phyloP scores from a whole-genome alignment of 2,888 invertebrate genomes.

The Rhingia rostrata region DNA sequence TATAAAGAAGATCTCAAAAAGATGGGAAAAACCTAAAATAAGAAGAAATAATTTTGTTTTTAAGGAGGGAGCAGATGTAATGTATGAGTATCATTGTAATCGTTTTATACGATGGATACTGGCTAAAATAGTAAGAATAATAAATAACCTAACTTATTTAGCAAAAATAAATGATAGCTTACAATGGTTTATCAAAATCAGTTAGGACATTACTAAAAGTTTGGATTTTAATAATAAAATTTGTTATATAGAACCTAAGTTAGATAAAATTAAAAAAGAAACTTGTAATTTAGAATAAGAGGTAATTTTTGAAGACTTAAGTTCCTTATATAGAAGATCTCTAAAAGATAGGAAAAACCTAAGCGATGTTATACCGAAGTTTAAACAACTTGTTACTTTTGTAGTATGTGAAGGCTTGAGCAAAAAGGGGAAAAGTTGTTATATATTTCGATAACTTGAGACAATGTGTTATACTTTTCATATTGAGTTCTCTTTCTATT shows the following conservation, averaged over 20 bases:
- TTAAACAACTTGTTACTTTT: background rate
- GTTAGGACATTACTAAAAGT: no score
- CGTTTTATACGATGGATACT: no score
- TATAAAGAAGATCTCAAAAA: no score
- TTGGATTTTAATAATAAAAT: no score
- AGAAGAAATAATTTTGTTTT: no score
- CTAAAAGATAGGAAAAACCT: constrained; percentile 5
- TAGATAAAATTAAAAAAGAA: constrained; percentile 1
- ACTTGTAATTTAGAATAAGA: background rate
- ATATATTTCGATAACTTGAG: constrained; percentile 19
- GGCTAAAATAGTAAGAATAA: no score
- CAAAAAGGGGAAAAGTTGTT: constrained; percentile 37
- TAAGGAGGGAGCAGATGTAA: no score
- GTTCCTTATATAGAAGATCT: background rate
- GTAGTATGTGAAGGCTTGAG: constrained; percentile 12
- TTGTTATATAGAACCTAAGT: constrained; percentile 11
- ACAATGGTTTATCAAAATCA: constrained; percentile 7
- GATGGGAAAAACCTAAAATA: no score
- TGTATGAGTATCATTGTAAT: no score
- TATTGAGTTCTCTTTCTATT: no score
- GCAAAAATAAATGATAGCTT: constrained; percentile 22
- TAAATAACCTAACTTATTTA: no score
- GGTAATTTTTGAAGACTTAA: background rate
- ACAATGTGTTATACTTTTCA: no score
- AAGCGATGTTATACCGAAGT: background rate